Percentiles rank a stretch among this genome's conserved stretches.
Conservation (phyloP, 2,888 invertebrate genomes). For the Campopleginae sp. region DNA sequence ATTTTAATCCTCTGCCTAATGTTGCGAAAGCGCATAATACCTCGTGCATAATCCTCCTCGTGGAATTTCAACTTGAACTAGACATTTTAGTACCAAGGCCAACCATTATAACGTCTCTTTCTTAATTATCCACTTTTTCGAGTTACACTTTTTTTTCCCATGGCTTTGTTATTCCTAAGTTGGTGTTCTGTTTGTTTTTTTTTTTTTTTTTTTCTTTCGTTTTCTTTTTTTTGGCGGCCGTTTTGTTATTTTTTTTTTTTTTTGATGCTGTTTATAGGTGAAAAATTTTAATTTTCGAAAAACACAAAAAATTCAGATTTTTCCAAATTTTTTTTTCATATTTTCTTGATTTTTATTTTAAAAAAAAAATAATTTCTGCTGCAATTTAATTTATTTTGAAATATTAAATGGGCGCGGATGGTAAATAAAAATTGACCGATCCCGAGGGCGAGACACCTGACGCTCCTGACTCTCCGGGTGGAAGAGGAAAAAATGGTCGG, state of each 20-base stretch:
- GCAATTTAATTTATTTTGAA: background rate
- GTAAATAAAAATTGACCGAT: slow-evolving; percentile 23
- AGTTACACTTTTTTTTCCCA: background rate
- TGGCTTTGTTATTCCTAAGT: no score
- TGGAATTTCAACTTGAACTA: slow-evolving; percentile 73
- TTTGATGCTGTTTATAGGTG: no score
- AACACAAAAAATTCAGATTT: no score
- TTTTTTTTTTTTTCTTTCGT: background rate
- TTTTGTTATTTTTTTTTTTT: background rate
- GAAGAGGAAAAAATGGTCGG: background rate
- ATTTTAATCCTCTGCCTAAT: background rate
- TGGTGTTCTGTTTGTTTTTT: background rate
- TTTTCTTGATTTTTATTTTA: background rate
- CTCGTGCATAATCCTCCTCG: background rate
- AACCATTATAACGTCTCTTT: background rate
- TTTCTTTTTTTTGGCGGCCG: no score
- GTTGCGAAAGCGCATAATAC: slow-evolving; percentile 31
- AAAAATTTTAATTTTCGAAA: no score
- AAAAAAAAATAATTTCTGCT: no score
- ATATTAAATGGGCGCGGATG: background rate
- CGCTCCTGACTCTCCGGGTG: slow-evolving; percentile 20
- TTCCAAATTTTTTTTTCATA: no score
- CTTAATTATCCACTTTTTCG: background rate
- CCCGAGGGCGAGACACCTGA: slow-evolving; percentile 56
- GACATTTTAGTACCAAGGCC: slow-evolving; percentile 55